Evolutionary conservation across 2,888 invertebrate genomes (phyloP).

Genomic region (Blomia tropicalis): DNA sequence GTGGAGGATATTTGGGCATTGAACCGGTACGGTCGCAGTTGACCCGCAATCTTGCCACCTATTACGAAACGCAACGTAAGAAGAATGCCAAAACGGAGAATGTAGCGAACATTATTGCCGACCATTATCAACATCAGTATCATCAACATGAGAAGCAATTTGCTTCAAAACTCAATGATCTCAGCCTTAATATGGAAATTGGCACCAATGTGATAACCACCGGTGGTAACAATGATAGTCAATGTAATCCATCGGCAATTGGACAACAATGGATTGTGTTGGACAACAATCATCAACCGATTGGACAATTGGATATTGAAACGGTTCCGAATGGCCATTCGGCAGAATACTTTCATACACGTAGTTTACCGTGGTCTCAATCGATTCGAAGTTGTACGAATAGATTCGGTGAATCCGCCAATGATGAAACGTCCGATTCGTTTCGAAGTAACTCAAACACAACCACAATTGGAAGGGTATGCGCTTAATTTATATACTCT

Average conservation of each 20-base stretch:
- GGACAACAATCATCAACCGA: background rate
- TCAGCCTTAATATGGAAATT: slow-evolving; percentile 3
- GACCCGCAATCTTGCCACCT: background rate
- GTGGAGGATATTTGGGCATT: no score
- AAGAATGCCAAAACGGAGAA: slow-evolving; percentile 1
- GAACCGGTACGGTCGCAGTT: background rate
- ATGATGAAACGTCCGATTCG: background rate
- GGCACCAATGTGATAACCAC: background rate
- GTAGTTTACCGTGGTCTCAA: slow-evolving; percentile 20
- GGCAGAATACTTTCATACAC: background rate
- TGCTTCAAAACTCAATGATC: slow-evolving; percentile 4
- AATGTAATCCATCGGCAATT: background rate
- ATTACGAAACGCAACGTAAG: slow-evolving; percentile 10
- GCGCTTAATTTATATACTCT: no score
- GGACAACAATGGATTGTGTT: background rate
- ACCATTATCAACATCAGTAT: background rate
- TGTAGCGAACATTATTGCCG: background rate
- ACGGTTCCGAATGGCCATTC: background rate
- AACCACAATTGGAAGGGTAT: slow-evolving; percentile 4
- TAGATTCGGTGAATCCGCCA: background rate
- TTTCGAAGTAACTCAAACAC: background rate
- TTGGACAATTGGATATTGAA: background rate
- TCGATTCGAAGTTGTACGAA: background rate
- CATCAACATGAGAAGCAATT: background rate
- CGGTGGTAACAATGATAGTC: background rate